Base-by-base conservation (phyloP, 2,113 vertebrate genomes). In the Muscicapa adusta region DNA sequence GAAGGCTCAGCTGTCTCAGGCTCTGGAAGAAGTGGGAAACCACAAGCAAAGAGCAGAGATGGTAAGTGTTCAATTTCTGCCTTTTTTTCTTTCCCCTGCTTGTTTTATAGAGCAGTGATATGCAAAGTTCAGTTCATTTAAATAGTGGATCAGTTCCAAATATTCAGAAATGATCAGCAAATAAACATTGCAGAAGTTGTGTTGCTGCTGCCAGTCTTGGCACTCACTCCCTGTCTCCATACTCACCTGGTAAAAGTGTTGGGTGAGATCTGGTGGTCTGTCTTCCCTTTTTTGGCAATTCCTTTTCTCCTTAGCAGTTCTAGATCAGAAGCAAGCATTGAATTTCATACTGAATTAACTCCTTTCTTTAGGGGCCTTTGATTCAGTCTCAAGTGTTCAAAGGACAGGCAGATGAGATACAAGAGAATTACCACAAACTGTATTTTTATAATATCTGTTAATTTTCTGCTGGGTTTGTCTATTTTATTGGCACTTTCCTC, bases 41-140 rank as follows among this genome's bases (percentile, higher is more conserved):
- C 98, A 99, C 67, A 99, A 99, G 89, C 97, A 99, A 70, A 98
- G 98, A 96, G 98, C 98, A 10, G 99, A 99, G 63, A 98, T 97
- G 71, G 99, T 99, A 85, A 98, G 98, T 97, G 43, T 78, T 73
- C 22, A 9, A 72, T 36, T 68, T 57, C 33, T 70, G 10, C 25
- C 7, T 17, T 19, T 24, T 33, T n/a, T n/a, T 31, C 26, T 18
- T 5, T 3, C 4, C 2, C 8, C 14, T 0, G 16, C 16, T 18
- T 18, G 25, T 60, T 85, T 87, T 74, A 71, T 34, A n/a, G 14
- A 85, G 34, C 34, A n/a, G n/a, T 66, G 60, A 73, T 24, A 16
- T 53, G 65, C 57, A 75, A 65, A 71, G 45, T n/a, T 86, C 28
- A 76, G 68, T 83, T 82, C 23, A 75, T 82, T 83, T 85, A 43